These are phyloP conservation scores for Hyppa rectilinea DNA, from an alignment of 2,888 invertebrate genomes.

Conservation along the genomic window DNA sequence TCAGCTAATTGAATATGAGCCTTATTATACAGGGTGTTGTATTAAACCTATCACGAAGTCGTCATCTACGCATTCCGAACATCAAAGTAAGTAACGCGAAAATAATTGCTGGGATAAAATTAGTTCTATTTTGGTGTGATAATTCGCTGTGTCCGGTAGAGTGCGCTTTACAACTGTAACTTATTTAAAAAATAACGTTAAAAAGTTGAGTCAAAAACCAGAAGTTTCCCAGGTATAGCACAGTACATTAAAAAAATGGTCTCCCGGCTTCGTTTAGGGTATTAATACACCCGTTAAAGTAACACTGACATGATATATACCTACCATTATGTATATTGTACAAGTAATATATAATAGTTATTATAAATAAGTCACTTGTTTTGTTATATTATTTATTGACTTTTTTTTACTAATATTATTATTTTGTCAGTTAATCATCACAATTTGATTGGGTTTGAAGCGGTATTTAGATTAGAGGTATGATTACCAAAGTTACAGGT, in stretches of 20 bases:
- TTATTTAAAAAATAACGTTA: too few relatives aligned
- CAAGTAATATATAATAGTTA: constrained; percentile 46
- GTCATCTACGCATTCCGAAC: too few relatives aligned
- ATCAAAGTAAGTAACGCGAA: too few relatives aligned
- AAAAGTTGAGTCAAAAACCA: too few relatives aligned
- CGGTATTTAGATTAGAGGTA: constrained; percentile 7
- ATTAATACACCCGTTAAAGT: neutral
- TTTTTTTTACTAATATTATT: constrained; percentile 60
- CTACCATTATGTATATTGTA: constrained; percentile 39
- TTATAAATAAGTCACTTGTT: constrained; percentile 66
- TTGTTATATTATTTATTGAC: constrained; percentile 74
- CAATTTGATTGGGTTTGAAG: constrained; percentile 48
- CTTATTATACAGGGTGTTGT: too few relatives aligned
- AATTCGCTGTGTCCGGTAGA: too few relatives aligned
- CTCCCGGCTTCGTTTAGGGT: neutral
- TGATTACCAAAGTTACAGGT: constrained; percentile 2
- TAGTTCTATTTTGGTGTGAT: too few relatives aligned
- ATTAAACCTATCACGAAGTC: too few relatives aligned
- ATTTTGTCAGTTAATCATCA: constrained; percentile 65
- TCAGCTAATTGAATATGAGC: neutral
- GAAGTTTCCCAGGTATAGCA: too few relatives aligned
- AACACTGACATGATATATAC: neutral
- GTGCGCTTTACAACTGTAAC: too few relatives aligned
- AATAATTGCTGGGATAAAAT: too few relatives aligned
- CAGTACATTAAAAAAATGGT: too few relatives aligned